Base-by-base conservation (phyloP, 2,113 vertebrate genomes). In the Heterotilapia buettikoferi region DNA sequence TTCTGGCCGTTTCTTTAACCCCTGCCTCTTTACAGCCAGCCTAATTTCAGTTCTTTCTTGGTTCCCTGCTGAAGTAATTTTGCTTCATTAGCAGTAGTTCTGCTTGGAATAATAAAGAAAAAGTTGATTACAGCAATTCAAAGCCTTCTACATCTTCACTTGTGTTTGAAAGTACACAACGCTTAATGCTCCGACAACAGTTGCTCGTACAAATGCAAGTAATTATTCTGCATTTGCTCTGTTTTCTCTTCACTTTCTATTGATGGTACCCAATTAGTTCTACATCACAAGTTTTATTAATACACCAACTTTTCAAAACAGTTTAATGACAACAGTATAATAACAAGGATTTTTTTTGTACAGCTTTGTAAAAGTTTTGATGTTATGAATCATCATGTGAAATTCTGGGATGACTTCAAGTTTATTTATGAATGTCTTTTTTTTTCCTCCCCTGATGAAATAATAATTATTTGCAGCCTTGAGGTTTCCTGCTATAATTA, bases 381-480 rank as follows among this genome's bases (percentile, higher is more conserved):
- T 31, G 9, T 13, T 13, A 63, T 12, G 10, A 79, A 43, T 50
- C 45, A 50, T 71, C 21, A 47, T 47, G 8, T n/a, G 2, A 79
- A 81, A 84, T 40, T 29, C 7, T 24, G 53, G 29, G 45, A 76
- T 86, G 63, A 89, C 68, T 47, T 81, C 14, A 79, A 80, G 84
- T 81, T 68, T 54, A 90, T 86, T 91, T 83, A 90, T 66, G 68
- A 90, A 33, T 80, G 19, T 36, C 52, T 50, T 84, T 47, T 80
- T 59, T 7, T 16, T 4, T 0, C 66, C 38, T 24, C 38, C 19
- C 6, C 31, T 80, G 79, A 92, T 82, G 33, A 90, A 81, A 86
- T 78, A 89, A 73, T 86, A 43, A 83, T 91, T 71, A 83, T 91
- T 90, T 93, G 56, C 54, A 33, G 57, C 86, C 84, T 87, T 56